These are phyloP conservation scores for Stichopus horrens DNA, from an alignment of 53 echinoderm and acorn worm species.

Conservation along the genomic window DNA sequence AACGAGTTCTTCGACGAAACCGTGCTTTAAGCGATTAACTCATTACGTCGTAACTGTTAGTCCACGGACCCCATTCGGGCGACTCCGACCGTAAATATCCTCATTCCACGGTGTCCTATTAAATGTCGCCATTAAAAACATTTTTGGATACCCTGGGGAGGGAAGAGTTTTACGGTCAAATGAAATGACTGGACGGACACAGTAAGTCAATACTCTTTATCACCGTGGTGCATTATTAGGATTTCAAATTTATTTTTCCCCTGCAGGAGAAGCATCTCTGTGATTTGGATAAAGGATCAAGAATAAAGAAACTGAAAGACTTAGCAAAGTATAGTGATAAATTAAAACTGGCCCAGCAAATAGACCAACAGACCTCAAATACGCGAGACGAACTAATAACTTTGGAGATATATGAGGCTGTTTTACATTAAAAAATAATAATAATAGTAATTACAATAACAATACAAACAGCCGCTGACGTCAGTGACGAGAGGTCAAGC, in stretches of 20 bases:
- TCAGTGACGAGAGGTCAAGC: too few relatives aligned
- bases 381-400: background rate
- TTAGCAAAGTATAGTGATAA: background rate
- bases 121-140: slow-evolving; percentile 11
- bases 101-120: background rate
- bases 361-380: background rate
- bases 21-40: too few relatives aligned
- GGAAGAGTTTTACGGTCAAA: background rate
- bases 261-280: background rate
- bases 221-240: background rate
- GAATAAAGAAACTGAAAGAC: background rate
- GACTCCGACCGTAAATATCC: background rate
- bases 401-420: background rate
- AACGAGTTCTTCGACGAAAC: too few relatives aligned
- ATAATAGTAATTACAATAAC: too few relatives aligned
- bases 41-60: too few relatives aligned
- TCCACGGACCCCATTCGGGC: background rate
- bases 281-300: background rate
- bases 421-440: background rate
- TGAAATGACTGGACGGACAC: background rate
- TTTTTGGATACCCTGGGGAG: background rate
- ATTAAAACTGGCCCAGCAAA: slow-evolving; percentile 4
- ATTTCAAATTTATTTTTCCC: slow-evolving; percentile 2
- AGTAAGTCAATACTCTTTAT: background rate
- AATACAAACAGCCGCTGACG: too few relatives aligned